Evolutionary conservation across 2,888 invertebrate species (phyloP).

Genomic region (Taenaris catops): DNA sequence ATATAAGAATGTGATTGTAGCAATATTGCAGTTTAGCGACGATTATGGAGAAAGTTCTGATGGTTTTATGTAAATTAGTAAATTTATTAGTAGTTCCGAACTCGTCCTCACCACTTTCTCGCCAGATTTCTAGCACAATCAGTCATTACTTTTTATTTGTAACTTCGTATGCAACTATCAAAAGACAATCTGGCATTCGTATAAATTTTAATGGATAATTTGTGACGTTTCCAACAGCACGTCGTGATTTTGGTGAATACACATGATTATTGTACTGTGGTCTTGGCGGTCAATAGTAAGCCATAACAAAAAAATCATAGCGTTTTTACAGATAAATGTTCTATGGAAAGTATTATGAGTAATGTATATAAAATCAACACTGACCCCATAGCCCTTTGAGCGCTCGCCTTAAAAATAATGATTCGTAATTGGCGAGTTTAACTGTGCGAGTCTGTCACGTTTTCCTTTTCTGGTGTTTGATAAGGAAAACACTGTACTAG

Average conservation of each 20-base stretch:
- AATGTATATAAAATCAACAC: too few species aligned
- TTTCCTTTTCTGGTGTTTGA: slow-evolving; percentile 21
- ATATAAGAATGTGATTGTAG: slow-evolving; percentile 1
- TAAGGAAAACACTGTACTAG: slow-evolving; percentile 41
- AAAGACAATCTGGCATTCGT: too few species aligned
- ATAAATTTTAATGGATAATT: too few species aligned
- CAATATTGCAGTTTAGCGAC: slow-evolving; percentile 1
- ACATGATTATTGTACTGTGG: too few species aligned
- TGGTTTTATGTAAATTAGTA: slow-evolving; percentile 48
- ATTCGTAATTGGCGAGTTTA: slow-evolving; percentile 23
- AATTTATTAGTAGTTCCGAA: slow-evolving; percentile 51
- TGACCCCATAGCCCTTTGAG: too few species aligned
- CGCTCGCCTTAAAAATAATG: slow-evolving; percentile 21
- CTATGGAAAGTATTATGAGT: too few species aligned
- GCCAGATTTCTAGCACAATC: slow-evolving; percentile 52
- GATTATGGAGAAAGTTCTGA: slow-evolving; percentile 19
- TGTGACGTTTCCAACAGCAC: too few species aligned
- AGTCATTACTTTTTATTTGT: slow-evolving; percentile 6
- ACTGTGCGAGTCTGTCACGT: slow-evolving; percentile 18
- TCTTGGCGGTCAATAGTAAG: too few species aligned
- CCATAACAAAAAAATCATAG: too few species aligned
- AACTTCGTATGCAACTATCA: slow-evolving; percentile 1
- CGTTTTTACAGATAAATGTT: too few species aligned
- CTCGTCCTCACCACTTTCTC: slow-evolving; percentile 63
- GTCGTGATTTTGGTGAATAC: too few species aligned